Evolutionary conservation across 2,797 vertebrate species (phyloP).

Genomic region (Spinus pinus): DNA sequence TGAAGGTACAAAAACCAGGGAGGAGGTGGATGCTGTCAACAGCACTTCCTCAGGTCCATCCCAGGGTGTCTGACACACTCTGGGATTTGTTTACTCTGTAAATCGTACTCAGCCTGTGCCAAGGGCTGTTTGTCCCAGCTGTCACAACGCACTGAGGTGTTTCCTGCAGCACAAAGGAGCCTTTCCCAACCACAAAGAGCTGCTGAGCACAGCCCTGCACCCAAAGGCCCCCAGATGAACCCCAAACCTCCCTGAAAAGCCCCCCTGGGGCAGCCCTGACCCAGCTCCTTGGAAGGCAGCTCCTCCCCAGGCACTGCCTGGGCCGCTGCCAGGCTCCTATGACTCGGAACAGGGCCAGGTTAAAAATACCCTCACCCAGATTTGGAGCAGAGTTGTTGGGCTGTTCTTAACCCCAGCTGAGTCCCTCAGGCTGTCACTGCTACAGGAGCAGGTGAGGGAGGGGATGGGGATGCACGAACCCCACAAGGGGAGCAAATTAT

Average conservation of each 20-base stretch:
- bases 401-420: not conserved
- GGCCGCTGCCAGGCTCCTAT: not conserved
- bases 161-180: not conserved
- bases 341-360: not conserved
- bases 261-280: not conserved
- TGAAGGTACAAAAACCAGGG: not conserved
- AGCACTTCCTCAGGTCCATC: not conserved
- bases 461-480: not conserved
- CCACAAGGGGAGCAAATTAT: accelerated
- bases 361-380: slow-evolving; percentile 6
- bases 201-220: not conserved
- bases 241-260: not conserved
- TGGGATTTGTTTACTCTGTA: not conserved
- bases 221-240: not conserved
- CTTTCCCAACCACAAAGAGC: not conserved
- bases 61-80: not conserved
- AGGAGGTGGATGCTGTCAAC: not conserved
- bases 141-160: accelerated
- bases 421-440: accelerated
- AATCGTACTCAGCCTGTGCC: not conserved
- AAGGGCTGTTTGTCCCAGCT: not conserved
- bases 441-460: accelerated
- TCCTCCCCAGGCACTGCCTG: not conserved
- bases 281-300: accelerated
- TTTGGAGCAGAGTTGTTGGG: accelerated